A percentile compares a stretch with the other conserved stretches of the same genome.
phyloP scores from a whole-genome alignment of 1,140 invertebrate species.

The Drosophila asahinai region DNA sequence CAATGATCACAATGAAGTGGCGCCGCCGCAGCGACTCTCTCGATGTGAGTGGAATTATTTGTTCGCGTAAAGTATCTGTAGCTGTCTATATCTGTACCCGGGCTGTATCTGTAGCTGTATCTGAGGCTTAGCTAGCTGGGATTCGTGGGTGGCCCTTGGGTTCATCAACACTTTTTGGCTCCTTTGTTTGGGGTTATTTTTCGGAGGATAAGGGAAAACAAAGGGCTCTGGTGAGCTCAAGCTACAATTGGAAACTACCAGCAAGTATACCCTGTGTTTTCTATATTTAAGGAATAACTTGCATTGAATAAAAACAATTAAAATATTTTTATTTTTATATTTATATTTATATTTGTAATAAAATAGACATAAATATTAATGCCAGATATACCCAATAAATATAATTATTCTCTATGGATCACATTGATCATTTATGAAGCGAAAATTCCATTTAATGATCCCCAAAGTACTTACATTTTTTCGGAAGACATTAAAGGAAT shows the following conservation, averaged over 20 bases:
- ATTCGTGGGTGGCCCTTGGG: constrained; percentile 38
- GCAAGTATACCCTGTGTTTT: background rate
- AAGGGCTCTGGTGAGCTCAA: constrained; percentile 15
- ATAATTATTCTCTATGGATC: too few species aligned
- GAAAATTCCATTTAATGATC: background rate
- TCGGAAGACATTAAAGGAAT: background rate
- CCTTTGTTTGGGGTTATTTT: constrained; percentile 57
- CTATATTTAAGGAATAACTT: background rate
- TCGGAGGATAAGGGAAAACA: constrained; percentile 14
- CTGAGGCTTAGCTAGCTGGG: constrained; percentile 42
- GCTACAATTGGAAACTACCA: background rate
- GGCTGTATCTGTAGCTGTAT: constrained; percentile 36
- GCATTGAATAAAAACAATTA: too few species aligned
- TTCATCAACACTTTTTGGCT: constrained; percentile 76
- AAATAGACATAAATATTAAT: background rate
- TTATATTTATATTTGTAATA: background rate
- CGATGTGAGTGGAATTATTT: constrained; percentile 21
- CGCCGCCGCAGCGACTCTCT: constrained; percentile 43
- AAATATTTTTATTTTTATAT: too few species aligned
- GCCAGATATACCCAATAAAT: too few species aligned
- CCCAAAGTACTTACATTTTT: too few species aligned
- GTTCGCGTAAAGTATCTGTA: constrained; percentile 27
- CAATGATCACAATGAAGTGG: constrained; percentile 74
- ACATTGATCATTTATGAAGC: background rate
- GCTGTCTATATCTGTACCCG: constrained; percentile 6